Evolutionary conservation across 2,113 vertebrate species (phyloP), one percentile per base, ranked within the genome.

Genomic region (Ciconia maguari): DNA sequence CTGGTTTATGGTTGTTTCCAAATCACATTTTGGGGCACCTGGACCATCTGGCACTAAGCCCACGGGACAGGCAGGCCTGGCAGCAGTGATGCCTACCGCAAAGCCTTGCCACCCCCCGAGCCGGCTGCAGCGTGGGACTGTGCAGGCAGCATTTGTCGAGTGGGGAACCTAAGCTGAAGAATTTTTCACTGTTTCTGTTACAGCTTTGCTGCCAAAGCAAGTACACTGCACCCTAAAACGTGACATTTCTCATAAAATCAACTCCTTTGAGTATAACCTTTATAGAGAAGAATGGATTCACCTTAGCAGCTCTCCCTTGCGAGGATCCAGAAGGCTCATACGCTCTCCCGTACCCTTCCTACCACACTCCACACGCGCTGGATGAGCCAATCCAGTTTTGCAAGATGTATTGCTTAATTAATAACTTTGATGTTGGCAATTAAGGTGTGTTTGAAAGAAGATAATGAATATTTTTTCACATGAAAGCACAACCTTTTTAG

Each of bases 381-480:
- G 57, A 82, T 91, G 57, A 96, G 66, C 65, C 96, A 94, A 93
- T 69, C 66, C 82, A 88, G 85, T 95, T 92, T 76, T 87, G 42
- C 83, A 94, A 96, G 91, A 94, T 86, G 89, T 95, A 96, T 83
- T 95, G 87, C 93, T 95, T 97, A 97, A 96, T 97, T 95, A 97
- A 96, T 97, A 93, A 91, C 91, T 98, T 97, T 95, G 84, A 96
- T 96, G 95, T 93, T 87, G 94, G 94, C 96, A 97, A 96, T 97
- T 96, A 97, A 95, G 69, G 83, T 97, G 64, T 86, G 92, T 93
- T 88, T 91, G 95, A 95, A 93, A 57, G 91, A 94, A 92, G 83
- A 93, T 85, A 96, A 96, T 92, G 93, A 76, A 75, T 93, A 79
- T 83, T 89, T 96, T 96, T 96, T 94, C 94, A 95, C 82, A 91